Evolutionary conservation across 92 coral and sea anemone genomes (phyloP), one percentile per base, ranked within the genome.

Genomic region (Umimayanthus chanpuru): DNA sequence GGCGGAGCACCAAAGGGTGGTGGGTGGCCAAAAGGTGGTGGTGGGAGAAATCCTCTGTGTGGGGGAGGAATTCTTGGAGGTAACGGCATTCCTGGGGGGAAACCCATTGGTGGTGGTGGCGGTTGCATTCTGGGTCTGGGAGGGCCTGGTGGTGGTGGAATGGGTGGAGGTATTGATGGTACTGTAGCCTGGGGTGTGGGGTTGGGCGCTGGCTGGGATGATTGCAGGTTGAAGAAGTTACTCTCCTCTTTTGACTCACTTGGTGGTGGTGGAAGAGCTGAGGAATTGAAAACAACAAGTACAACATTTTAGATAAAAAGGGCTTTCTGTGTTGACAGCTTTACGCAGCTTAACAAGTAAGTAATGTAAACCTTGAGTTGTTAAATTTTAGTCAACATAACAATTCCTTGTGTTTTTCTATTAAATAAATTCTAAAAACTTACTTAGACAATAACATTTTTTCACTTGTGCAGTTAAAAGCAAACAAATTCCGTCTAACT

Each of bases 191-290:
- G 68, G 2, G 89, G 90, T 58, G 77, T 87, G n/a, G 44, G 77
- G 40, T 89, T 73, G 18, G 93, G 73, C n/a, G 88, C 82, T 38
- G 94, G 75, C 49, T 93, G 87, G 26, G 91, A 85, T 20, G 96
- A 74, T 65, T 93, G 86, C 38, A 97, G 92, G 91, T 97, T 97
- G 91, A 97, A 97, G 97, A 92, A 97, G 87, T 96, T 96, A 75
- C 93, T 75, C 82, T 93, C 92, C 73, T 85, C 92, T 82, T 96
- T 88, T 44, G 92, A 89, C n/a, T 92, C 93, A 29, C 88, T 88
- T 49, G 98, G 98, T 41, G 99, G 99, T 12, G 95, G 95, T 39
- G 99, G 99, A 36, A 97, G 95, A 56, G 94, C 97, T 95, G 92
- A 68, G 65, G 80, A 66, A 85, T 26, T 3, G 39, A 81, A 3